These are phyloP conservation scores for Ryuthela nishihirai DNA, from an alignment of 2,888 invertebrate genomes.

Conservation along the genomic window DNA sequence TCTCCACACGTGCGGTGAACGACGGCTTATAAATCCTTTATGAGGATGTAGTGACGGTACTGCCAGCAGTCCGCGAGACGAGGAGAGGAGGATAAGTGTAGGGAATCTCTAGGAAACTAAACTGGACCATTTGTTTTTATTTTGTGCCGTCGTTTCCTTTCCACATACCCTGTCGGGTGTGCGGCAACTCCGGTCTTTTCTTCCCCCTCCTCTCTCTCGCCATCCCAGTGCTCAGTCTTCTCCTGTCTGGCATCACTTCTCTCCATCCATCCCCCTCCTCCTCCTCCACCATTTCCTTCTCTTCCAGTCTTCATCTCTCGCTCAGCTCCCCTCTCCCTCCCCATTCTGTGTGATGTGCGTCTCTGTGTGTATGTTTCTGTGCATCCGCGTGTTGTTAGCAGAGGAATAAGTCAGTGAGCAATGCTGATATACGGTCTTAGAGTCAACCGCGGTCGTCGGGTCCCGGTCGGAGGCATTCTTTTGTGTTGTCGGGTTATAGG, in stretches of 20 bases:
- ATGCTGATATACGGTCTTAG: constrained; percentile 25
- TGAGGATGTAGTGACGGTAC: constrained; percentile 32
- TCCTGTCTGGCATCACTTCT: no score
- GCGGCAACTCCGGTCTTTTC: constrained; percentile 5
- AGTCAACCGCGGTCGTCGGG: constrained; percentile 30
- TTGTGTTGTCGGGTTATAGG: constrained; percentile 1
- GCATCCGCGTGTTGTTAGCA: constrained; percentile 14
- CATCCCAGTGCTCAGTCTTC: no score
- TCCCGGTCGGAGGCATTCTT: constrained; percentile 33
- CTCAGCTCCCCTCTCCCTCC: no score
- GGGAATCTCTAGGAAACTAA: constrained; percentile 20
- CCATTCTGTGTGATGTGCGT: constrained; percentile 7
- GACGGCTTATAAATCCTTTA: constrained; percentile 36
- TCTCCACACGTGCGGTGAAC: constrained; percentile 10
- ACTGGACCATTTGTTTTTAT: constrained; percentile 39
- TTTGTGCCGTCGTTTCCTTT: constrained; percentile 19
- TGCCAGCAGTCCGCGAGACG: no score
- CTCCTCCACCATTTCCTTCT: no score
- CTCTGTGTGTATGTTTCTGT: constrained; percentile 4
- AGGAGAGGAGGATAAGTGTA: constrained; percentile 33
- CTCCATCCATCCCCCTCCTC: no score
- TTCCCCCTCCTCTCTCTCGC: neutral
- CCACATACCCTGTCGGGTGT: no score
- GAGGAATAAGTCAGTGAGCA: constrained; percentile 9
- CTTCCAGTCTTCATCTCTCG: no score